Conservation (phyloP, 2,888 invertebrate species). For the Tubulanus polymorphus region DNA sequence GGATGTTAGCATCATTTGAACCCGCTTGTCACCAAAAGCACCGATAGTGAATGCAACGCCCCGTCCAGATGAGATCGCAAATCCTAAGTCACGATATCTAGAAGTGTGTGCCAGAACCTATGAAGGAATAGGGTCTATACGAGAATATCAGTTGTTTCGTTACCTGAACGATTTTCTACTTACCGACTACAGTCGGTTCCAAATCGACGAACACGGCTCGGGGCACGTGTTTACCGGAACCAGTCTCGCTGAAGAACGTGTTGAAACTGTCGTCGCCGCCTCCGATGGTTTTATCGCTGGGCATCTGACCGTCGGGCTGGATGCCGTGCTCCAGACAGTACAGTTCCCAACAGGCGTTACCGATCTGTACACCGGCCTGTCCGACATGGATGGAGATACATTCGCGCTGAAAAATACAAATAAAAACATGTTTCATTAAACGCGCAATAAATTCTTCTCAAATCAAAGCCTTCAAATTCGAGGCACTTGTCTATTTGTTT, state of each 20-base stretch:
- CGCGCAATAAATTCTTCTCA: too few species aligned
- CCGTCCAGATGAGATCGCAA: too few species aligned
- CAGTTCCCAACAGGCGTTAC: slow-evolving; percentile 60
- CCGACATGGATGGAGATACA: slow-evolving; percentile 57
- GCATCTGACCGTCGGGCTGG: slow-evolving; percentile 59
- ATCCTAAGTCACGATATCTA: too few species aligned
- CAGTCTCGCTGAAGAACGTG: slow-evolving; percentile 74
- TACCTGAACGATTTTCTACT: slow-evolving; percentile 44
- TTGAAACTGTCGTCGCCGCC: slow-evolving; percentile 82
- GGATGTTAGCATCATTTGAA: too few species aligned
- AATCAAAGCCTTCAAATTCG: too few species aligned
- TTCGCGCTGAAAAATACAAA: slow-evolving; percentile 49
- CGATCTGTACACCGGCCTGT: slow-evolving; percentile 58
- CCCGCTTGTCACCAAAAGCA: too few species aligned
- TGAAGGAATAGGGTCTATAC: too few species aligned
- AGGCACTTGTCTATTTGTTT: too few species aligned
- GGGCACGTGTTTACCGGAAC: slow-evolving; percentile 93
- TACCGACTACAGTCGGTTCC: slow-evolving; percentile 91
- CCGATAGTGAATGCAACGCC: too few species aligned
- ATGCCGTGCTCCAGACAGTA: slow-evolving; percentile 60
- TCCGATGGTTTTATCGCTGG: slow-evolving; percentile 74
- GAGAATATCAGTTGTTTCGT: too few species aligned
- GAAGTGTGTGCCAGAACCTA: too few species aligned
- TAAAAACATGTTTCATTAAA: too few species aligned
- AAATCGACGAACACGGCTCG: slow-evolving; percentile 89